Percentiles rank a stretch among this genome's conserved stretches.
Conservation (phyloP, 2,113 vertebrate genomes). For the Tetraodon nigroviridis region DNA sequence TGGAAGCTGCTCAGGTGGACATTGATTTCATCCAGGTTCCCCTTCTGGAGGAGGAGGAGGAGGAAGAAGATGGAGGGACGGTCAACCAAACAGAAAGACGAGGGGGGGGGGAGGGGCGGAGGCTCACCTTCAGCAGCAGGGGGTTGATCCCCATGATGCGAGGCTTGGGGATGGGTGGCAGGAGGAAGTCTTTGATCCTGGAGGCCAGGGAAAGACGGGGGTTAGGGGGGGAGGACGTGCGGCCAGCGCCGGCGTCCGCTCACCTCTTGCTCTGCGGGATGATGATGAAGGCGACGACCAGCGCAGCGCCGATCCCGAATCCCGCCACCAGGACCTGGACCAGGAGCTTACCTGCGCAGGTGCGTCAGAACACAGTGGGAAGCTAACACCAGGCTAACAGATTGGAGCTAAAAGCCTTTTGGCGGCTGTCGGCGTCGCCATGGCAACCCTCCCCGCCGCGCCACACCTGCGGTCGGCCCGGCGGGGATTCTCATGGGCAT, state of each 20-base stretch:
- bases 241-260: not conserved
- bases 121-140: conserved; percentile 65
- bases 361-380: not conserved
- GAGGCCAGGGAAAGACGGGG: conserved; percentile 7
- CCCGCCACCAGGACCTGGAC: conserved; percentile 56
- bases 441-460: fast-evolving
- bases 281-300: conserved; percentile 57
- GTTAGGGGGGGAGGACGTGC: not conserved
- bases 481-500: conserved; percentile 53
- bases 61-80: not conserved
- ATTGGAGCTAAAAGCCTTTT: no score
- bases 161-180: conserved; percentile 72
- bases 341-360: conserved; percentile 58
- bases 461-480: conserved; percentile 44
- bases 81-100: no score
- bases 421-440: no score
- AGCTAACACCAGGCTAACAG: no score
- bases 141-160: conserved; percentile 70
- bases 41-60: conserved; percentile 53
- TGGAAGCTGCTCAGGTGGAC: conserved; percentile 69
- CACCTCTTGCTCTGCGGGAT: conserved; percentile 70
- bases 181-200: conserved; percentile 71
- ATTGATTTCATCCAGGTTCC: conserved; percentile 72
- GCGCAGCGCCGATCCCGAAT: conserved; percentile 46
- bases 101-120: not conserved